Conservation (phyloP, 2,888 invertebrate species). For the Stenodema calcarata region DNA sequence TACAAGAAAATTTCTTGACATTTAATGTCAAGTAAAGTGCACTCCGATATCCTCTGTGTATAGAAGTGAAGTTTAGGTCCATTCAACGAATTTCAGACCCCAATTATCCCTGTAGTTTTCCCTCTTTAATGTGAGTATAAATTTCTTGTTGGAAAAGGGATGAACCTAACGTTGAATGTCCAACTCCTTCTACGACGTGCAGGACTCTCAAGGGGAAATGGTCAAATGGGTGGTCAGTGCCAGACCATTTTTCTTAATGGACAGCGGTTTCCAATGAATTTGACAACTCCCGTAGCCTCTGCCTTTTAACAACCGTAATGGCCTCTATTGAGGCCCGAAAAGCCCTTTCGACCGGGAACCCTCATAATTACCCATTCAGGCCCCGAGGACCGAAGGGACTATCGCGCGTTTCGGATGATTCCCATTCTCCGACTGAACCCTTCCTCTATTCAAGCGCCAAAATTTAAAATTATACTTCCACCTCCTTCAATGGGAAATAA, state of each 20-base stretch:
- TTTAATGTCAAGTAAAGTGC: no score
- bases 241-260: constrained; percentile 43
- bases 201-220: background rate
- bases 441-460: constrained; percentile 26
- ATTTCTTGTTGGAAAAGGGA: no score
- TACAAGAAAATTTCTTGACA: no score
- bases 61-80: no score
- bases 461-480: constrained; percentile 30
- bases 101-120: no score
- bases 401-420: constrained; percentile 8
- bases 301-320: constrained; percentile 31
- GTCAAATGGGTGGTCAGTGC: background rate
- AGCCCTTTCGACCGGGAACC: background rate
- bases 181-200: background rate
- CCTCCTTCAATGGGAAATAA: constrained; percentile 3
- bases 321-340: constrained; percentile 6
- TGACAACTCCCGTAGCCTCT: constrained; percentile 35
- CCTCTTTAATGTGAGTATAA: no score
- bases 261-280: constrained; percentile 48
- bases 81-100: no score
- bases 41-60: no score
- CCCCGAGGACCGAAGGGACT: background rate
- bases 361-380: constrained; percentile 42
- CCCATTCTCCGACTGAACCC: background rate
- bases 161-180: background rate